These are phyloP conservation scores for western clawed frog (Xenopus tropicalis) DNA, from an alignment of 2,113 vertebrate species.

Conservation along the genomic window DNA sequence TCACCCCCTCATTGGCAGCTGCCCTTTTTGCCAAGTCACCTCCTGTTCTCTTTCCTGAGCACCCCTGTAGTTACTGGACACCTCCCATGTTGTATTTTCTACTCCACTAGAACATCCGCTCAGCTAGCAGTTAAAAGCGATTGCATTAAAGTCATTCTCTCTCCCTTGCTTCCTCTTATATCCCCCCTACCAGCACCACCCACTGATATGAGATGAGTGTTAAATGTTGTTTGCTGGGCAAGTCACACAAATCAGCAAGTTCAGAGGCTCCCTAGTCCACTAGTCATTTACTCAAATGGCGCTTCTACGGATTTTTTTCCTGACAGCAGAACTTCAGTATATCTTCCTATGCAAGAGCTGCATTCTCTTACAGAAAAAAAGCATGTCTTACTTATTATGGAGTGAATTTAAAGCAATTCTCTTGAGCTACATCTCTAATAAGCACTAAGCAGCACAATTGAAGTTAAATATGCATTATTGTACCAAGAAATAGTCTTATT, in stretches of 20 bases:
- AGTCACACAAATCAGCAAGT: constrained; percentile 34
- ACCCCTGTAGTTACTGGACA: constrained; percentile 26
- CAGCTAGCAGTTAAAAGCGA: constrained; percentile 32
- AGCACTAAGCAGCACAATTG: no score
- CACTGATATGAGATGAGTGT: constrained; percentile 29
- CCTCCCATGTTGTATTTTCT: constrained; percentile 19
- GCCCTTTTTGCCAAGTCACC: constrained; percentile 28
- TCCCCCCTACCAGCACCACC: constrained; percentile 32
- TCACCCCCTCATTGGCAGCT: constrained; percentile 24
- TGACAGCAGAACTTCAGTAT: neutral
- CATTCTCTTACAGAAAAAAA: no score
- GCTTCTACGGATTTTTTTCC: constrained; percentile 7
- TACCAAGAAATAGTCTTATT: no score
- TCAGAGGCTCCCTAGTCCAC: constrained; percentile 22
- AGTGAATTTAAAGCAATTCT: no score
- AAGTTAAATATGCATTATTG: no score
- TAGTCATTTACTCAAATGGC: constrained; percentile 9
- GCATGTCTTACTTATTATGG: no score
- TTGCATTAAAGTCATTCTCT: constrained; percentile 38
- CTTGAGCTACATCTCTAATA: no score
- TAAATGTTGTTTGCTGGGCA: constrained; percentile 32
- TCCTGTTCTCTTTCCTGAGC: constrained; percentile 19
- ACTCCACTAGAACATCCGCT: constrained; percentile 19
- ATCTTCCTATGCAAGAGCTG: no score
- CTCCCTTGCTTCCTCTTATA: constrained; percentile 37